Percentiles rank a stretch among this genome's conserved stretches.
phyloP scores from a whole-genome alignment of 2,888 invertebrate genomes.

The Cryptocheilus praepositus region DNA sequence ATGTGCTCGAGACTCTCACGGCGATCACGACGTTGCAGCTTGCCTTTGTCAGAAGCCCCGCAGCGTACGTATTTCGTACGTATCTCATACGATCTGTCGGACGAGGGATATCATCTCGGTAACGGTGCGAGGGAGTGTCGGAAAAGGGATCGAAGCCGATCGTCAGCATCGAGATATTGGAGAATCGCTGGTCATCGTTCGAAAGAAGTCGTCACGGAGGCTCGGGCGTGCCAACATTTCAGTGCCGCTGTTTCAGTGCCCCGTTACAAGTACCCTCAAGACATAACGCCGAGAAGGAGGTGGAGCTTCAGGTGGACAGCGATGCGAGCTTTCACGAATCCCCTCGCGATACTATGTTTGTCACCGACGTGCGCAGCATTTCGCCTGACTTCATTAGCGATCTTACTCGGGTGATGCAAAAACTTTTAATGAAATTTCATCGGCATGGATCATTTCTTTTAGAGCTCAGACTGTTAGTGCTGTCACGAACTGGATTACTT shows the following conservation, averaged over 20 bases:
- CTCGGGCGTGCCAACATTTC: slow-evolving; percentile 39
- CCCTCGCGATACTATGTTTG: not conserved
- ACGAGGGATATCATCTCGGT: slow-evolving; percentile 40
- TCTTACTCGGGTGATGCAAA: too few relatives aligned
- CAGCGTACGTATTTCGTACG: slow-evolving; percentile 4
- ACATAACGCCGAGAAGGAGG: slow-evolving; percentile 28
- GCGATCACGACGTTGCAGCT: not conserved
- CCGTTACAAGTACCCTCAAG: slow-evolving; percentile 45
- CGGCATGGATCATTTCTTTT: too few relatives aligned
- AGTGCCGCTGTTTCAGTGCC: slow-evolving; percentile 12
- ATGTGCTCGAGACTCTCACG: too few relatives aligned
- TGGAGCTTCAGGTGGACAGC: not conserved
- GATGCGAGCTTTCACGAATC: not conserved
- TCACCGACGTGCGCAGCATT: slow-evolving; percentile 4
- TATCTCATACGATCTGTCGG: slow-evolving; percentile 27
- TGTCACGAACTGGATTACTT: too few relatives aligned
- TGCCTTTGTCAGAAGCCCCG: slow-evolving; percentile 16
- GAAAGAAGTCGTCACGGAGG: slow-evolving; percentile 61
- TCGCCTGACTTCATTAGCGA: not conserved
- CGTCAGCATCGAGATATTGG: slow-evolving; percentile 30
- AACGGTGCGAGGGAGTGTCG: slow-evolving; percentile 47
- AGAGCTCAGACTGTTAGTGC: too few relatives aligned
- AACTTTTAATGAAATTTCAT: too few relatives aligned
- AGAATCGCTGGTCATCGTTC: slow-evolving; percentile 61
- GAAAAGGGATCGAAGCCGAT: slow-evolving; percentile 42